Percentiles rank a stretch among this genome's conserved stretches.
Conservation (phyloP, 2,113 vertebrate genomes). For the Microtus montanus region DNA sequence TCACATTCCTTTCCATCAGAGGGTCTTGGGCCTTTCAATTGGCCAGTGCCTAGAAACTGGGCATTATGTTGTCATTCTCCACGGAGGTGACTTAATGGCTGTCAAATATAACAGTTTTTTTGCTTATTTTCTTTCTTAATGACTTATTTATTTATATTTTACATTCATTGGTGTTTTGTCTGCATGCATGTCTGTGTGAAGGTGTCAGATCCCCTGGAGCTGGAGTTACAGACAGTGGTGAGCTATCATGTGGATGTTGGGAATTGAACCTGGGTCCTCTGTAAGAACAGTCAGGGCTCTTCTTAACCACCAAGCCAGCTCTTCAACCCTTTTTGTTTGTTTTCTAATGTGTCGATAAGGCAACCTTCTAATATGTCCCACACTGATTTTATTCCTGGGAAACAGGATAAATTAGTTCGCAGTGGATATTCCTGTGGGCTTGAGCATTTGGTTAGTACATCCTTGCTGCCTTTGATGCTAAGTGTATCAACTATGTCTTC, state of each 20-base stretch:
- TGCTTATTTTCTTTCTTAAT: background rate
- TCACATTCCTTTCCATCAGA: background rate
- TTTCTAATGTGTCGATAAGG: background rate
- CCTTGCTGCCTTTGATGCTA: background rate
- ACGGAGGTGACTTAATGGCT: background rate
- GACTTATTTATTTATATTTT: too few species aligned
- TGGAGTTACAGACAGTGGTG: too few species aligned
- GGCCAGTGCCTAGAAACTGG: background rate
- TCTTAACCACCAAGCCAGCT: too few species aligned
- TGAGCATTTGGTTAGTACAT: background rate
- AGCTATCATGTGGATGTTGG: too few species aligned
- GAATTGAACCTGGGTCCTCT: too few species aligned
- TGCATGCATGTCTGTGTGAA: too few species aligned
- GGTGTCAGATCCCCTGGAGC: too few species aligned
- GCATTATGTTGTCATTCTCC: background rate
- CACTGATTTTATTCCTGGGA: background rate
- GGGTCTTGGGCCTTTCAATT: background rate
- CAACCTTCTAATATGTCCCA: background rate
- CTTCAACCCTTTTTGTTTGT: background rate
- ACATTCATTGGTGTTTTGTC: too few species aligned
- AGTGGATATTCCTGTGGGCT: background rate
- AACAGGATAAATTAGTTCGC: background rate
- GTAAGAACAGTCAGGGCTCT: too few species aligned
- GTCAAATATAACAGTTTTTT: background rate
- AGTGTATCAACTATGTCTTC: background rate